Conservation (phyloP, 2,888 invertebrate genomes). For the Imbricaverruca yamaguchii region DNA sequence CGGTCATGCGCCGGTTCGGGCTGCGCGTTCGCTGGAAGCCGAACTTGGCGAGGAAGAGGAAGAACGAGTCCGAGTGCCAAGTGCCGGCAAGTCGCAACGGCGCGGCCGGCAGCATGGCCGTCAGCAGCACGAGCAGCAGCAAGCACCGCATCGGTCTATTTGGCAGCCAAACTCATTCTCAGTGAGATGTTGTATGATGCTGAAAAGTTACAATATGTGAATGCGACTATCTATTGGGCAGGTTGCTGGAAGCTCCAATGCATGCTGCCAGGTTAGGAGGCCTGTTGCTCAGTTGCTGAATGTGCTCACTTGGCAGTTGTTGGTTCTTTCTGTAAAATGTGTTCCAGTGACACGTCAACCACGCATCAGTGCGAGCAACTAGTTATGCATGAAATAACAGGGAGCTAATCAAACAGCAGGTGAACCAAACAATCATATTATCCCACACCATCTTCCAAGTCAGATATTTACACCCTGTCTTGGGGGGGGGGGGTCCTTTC, state of each 20-base stretch:
- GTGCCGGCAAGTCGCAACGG: conserved; percentile 25
- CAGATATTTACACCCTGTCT: no score
- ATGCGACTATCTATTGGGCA: neutral
- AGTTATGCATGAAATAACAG: no score
- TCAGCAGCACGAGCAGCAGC: neutral
- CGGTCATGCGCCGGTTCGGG: conserved; percentile 72
- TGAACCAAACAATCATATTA: no score
- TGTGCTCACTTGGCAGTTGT: neutral
- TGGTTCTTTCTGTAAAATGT: no score
- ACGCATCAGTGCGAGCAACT: no score
- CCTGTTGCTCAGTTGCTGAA: neutral
- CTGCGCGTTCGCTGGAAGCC: conserved; percentile 93
- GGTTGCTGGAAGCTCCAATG: no score
- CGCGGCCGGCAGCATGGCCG: neutral
- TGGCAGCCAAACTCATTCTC: neutral
- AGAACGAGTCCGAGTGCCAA: conserved; percentile 53
- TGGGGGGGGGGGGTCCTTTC: no score
- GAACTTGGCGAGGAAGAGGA: conserved; percentile 87
- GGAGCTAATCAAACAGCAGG: no score
- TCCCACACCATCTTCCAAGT: no score
- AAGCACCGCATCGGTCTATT: neutral
- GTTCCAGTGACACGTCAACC: no score
- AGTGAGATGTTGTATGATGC: neutral
- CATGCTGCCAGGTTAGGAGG: neutral
- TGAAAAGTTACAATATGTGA: neutral